Conservation (phyloP, 2,797 vertebrate genomes). For the Denticeps clupeoides region DNA sequence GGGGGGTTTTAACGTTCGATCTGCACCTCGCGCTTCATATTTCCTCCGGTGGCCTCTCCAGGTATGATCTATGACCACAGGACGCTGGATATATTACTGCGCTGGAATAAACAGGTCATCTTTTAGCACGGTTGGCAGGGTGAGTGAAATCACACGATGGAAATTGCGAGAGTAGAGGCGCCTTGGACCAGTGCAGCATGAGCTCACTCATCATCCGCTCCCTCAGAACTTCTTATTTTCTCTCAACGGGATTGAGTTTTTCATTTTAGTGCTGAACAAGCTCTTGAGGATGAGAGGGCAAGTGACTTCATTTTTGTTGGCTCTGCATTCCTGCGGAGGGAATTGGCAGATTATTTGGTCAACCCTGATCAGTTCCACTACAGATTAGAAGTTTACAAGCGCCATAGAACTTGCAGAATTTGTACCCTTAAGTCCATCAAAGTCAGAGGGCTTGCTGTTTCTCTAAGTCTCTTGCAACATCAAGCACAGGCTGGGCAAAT, state of each 20-base stretch:
- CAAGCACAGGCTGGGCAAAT: constrained; percentile 35
- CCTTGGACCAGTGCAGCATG: constrained; percentile 6
- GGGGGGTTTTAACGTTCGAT: too few species aligned
- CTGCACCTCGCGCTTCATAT: too few species aligned
- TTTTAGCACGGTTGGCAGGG: too few species aligned
- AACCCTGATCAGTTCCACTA: constrained; percentile 65
- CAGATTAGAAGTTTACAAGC: constrained; percentile 54
- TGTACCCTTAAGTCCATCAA: constrained; percentile 56
- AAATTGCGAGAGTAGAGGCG: constrained; percentile 16
- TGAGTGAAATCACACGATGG: too few species aligned
- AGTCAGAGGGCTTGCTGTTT: constrained; percentile 50
- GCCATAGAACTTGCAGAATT: constrained; percentile 47
- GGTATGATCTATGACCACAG: too few species aligned
- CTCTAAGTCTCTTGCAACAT: constrained; percentile 41
- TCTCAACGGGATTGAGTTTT: constrained; percentile 44
- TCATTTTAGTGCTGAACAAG: constrained; percentile 65
- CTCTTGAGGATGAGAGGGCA: constrained; percentile 52
- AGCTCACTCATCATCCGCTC: constrained; percentile 35
- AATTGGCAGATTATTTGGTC: constrained; percentile 73
- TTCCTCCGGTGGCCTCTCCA: too few species aligned
- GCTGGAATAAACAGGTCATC: too few species aligned
- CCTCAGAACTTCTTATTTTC: constrained; percentile 48
- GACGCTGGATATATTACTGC: too few species aligned
- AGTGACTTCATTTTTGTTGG: constrained; percentile 57
- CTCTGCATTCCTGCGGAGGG: constrained; percentile 58